Evolutionary conservation across 2,113 vertebrate genomes (phyloP).

Genomic region (Rhabdornis inornatus): DNA sequence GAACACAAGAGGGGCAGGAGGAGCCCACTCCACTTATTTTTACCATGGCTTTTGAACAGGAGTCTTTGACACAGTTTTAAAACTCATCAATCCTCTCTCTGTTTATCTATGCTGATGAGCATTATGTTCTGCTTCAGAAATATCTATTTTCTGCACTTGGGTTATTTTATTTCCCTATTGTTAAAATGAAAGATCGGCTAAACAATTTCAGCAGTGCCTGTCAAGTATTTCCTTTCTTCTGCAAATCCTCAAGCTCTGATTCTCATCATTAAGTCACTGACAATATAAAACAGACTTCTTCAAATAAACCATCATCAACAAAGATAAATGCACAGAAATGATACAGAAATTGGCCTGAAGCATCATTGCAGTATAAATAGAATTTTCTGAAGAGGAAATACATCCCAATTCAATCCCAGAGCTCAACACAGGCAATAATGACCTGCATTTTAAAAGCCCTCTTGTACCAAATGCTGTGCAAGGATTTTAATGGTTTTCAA

Average conservation of each 20-base stretch:
- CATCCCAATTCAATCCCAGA: not conserved
- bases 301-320: conserved; percentile 24
- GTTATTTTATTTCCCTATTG: conserved; percentile 47
- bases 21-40: not conserved
- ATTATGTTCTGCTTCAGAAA: conserved; percentile 15
- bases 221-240: conserved; percentile 12
- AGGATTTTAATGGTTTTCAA: not conserved
- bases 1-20: not conserved
- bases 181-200: conserved; percentile 45
- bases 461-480: not conserved
- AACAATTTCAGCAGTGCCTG: not conserved
- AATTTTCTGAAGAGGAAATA: conserved; percentile 28
- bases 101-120: conserved; percentile 49
- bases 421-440: not conserved
- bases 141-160: conserved; percentile 34
- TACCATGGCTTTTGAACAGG: not conserved
- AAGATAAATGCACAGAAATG: conserved; percentile 21
- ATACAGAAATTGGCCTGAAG: conserved; percentile 10
- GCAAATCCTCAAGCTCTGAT: conserved; percentile 43
- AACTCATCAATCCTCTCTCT: not conserved
- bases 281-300: conserved; percentile 21
- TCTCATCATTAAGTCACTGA: conserved; percentile 49
- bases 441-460: not conserved
- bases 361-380: not conserved
- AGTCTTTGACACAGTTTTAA: not conserved